A percentile compares a stretch with the other conserved stretches of the same genome.
These are phyloP conservation scores for Neogale vison DNA, from an alignment of 2,113 vertebrate species.

Conservation along the genomic window DNA sequence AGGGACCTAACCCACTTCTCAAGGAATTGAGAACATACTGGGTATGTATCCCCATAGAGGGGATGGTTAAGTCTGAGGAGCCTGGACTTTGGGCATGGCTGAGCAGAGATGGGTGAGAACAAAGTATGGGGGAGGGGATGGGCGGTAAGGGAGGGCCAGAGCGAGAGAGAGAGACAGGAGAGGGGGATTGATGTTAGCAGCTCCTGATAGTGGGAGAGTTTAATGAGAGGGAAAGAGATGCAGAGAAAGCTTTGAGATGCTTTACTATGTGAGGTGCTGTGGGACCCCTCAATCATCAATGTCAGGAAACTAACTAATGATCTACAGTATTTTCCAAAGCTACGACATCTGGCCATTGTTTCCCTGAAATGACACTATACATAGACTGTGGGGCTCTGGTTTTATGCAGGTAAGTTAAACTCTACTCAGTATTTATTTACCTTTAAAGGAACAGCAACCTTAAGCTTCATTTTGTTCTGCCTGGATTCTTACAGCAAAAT, in stretches of 20 bases:
- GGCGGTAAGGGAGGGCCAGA: not conserved
- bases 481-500: constrained; percentile 9
- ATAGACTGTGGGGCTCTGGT: not conserved
- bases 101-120: not conserved
- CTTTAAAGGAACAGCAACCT: not conserved
- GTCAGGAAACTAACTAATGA: not conserved
- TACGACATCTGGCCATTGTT: not conserved
- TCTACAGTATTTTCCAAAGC: not conserved
- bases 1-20: not conserved
- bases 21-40: too few species aligned
- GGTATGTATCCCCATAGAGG: too few species aligned
- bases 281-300: not conserved
- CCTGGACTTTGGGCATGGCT: not conserved
- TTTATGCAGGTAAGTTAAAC: not conserved
- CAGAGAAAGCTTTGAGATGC: not conserved
- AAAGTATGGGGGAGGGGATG: not conserved
- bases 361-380: not conserved
- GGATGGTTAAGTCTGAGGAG: not conserved
- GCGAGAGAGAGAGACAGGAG: not conserved
- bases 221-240: not conserved
- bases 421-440: not conserved
- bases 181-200: not conserved
- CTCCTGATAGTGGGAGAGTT: not conserved
- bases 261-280: not conserved
- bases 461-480: not conserved